Evolutionary conservation across 2,797 vertebrate species (phyloP).

Genomic region (Galagoides demidoff): DNA sequence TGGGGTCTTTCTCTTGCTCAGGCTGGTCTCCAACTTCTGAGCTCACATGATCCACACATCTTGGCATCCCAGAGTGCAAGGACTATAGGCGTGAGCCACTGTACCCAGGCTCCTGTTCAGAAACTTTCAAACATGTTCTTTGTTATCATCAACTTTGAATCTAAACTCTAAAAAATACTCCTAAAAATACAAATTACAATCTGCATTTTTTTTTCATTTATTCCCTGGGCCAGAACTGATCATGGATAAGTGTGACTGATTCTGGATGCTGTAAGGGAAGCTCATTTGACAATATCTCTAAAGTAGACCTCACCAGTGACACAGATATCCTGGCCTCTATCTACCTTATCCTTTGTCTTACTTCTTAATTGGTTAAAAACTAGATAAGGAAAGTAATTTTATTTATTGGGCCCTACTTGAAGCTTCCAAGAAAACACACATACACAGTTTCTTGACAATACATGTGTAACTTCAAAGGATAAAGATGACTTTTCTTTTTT

Average conservation of each 20-base stretch:
- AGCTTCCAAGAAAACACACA: background rate
- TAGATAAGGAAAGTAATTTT: background rate
- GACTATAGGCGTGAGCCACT: too few species aligned
- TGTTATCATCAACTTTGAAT: conserved; percentile 1
- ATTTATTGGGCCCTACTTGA: background rate
- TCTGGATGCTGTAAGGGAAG: background rate
- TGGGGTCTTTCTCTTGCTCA: too few species aligned
- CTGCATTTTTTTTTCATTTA: conserved; percentile 13
- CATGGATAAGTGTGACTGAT: background rate
- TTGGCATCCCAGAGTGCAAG: too few species aligned
- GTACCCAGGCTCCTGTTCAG: background rate
- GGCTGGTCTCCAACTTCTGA: too few species aligned
- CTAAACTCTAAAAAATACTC: background rate
- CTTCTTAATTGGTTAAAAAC: conserved; percentile 15
- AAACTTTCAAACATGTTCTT: background rate
- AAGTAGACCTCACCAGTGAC: background rate
- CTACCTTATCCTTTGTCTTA: background rate
- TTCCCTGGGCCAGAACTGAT: background rate
- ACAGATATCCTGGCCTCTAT: background rate
- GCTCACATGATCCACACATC: too few species aligned
- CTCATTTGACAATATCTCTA: background rate
- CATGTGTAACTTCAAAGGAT: background rate
- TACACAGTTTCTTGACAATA: background rate
- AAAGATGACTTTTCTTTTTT: background rate
- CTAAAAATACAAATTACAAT: background rate